These are phyloP conservation scores for Pseudomyrmex pallidus DNA, from an alignment of 1,140 invertebrate genomes.

Conservation along the genomic window DNA sequence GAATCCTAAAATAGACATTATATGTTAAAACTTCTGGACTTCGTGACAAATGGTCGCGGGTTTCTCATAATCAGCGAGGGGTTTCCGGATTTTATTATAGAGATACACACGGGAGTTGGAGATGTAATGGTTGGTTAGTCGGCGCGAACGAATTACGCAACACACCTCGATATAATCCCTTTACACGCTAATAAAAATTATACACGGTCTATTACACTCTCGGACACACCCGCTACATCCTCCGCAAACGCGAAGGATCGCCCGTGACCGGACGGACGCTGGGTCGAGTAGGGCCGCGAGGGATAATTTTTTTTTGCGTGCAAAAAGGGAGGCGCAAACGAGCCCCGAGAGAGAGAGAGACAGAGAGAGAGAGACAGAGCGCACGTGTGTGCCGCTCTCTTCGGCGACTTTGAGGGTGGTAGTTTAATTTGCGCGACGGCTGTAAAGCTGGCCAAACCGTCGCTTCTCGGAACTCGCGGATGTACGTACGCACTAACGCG, in stretches of 20 bases:
- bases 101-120: neutral
- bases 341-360: neutral
- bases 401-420: conserved; percentile 65
- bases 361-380: no score
- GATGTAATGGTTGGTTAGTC: neutral
- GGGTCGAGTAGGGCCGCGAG: neutral
- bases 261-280: neutral
- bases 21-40: no score
- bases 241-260: no score
- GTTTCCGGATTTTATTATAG: neutral
- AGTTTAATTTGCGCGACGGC: conserved; percentile 66
- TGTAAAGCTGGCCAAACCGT: conserved; percentile 54
- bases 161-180: conserved; percentile 4
- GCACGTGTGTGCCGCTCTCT: neutral
- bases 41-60: no score
- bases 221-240: conserved; percentile 17
- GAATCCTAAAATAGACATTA: neutral
- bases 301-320: neutral
- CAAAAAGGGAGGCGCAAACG: conserved; percentile 25
- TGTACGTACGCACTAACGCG: neutral
- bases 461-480: conserved; percentile 27
- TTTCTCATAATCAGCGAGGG: neutral
- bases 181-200: neutral
- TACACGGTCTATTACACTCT: neutral
- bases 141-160: neutral